Conservation (phyloP, 2,888 invertebrate genomes). For the Oscheius sp. region DNA sequence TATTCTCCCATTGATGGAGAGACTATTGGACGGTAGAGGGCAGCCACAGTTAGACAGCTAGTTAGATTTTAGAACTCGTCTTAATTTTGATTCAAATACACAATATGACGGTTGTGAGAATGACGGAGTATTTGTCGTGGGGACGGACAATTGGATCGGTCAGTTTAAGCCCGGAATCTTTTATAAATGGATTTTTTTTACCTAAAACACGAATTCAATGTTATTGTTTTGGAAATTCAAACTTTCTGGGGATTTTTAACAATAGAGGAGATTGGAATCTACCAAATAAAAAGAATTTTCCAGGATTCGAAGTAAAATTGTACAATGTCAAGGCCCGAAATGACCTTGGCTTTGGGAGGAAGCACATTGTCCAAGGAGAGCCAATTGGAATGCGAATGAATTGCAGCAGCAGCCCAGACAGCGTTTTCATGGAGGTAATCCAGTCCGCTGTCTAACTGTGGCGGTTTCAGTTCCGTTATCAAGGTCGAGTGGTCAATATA, state of each 20-base stretch:
- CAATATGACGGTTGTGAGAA: constrained; percentile 71
- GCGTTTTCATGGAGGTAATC: constrained; percentile 67
- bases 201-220: not conserved
- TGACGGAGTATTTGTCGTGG: constrained; percentile 71
- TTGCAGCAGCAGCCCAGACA: constrained; percentile 65
- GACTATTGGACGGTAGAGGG: constrained; percentile 43
- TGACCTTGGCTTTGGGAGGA: constrained; percentile 65
- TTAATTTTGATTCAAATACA: constrained; percentile 53
- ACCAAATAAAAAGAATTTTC: not conserved
- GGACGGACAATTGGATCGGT: constrained; percentile 71
- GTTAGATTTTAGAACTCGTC: constrained; percentile 52
- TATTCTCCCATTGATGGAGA: constrained; percentile 67
- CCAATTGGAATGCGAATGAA: constrained; percentile 60
- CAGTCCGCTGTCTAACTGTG: not conserved
- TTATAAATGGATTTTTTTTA: not conserved
- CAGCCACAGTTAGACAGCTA: not conserved
- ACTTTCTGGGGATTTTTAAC: not conserved
- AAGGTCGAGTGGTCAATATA: constrained; percentile 69
- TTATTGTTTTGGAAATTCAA: not conserved
- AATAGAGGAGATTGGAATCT: not conserved
- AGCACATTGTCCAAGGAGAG: constrained; percentile 66
- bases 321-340: constrained; percentile 70
- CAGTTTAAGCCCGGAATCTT: too few relatives aligned
- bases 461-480: constrained; percentile 62
- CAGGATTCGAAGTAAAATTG: constrained; percentile 68